Percentiles rank a stretch among this genome's conserved stretches.
These are phyloP conservation scores for Chrysodeixis includens DNA, from an alignment of 2,888 invertebrate species.

Conservation along the genomic window DNA sequence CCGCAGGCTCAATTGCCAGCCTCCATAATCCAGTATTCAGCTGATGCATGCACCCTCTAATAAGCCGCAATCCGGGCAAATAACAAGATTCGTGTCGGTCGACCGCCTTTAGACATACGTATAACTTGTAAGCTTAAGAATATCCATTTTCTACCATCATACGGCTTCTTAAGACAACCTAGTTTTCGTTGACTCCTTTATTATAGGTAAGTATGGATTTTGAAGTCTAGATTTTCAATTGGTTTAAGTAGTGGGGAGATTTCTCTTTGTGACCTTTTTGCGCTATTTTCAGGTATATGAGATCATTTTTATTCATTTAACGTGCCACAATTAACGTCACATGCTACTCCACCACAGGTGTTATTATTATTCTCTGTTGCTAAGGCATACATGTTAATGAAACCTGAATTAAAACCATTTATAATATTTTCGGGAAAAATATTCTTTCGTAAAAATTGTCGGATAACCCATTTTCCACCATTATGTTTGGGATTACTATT, in stretches of 20 bases:
- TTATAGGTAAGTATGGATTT: background rate
- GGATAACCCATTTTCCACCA: too few species aligned
- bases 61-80: constrained; percentile 37
- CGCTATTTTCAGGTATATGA: background rate
- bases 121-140: constrained; percentile 33
- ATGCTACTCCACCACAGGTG: too few species aligned
- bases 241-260: background rate
- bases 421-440: too few species aligned
- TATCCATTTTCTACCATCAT: constrained; percentile 47
- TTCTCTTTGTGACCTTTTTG: background rate
- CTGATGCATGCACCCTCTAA: constrained; percentile 26
- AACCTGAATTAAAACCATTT: too few species aligned
- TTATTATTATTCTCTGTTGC: too few species aligned
- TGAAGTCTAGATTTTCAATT: background rate
- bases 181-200: constrained; percentile 29
- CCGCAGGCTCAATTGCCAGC: background rate
- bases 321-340: too few species aligned
- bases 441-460: too few species aligned
- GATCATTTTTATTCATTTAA: too few species aligned
- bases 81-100: constrained; percentile 50
- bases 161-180: constrained; percentile 48
- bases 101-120: constrained; percentile 27
- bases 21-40: background rate
- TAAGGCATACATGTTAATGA: too few species aligned
- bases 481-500: too few species aligned